phyloP scores from a whole-genome alignment of 2,888 invertebrate species.

The Scaptomyza tumidula region DNA sequence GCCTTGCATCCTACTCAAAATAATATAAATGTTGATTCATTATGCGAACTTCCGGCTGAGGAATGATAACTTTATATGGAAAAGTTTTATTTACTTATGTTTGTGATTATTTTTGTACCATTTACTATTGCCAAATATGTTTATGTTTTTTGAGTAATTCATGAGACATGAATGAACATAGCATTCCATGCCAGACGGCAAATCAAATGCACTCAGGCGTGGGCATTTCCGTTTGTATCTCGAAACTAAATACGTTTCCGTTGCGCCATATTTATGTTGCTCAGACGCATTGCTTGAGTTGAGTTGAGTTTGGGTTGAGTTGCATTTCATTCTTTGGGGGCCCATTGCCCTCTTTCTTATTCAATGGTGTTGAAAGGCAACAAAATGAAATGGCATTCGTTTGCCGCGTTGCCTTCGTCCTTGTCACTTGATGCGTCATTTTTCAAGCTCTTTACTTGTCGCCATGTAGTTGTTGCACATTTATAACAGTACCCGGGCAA shows the following conservation, averaged over 20 bases:
- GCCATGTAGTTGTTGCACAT: slow-evolving; percentile 67
- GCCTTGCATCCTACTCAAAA: no score
- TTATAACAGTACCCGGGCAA: slow-evolving; percentile 56
- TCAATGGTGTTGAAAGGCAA: slow-evolving; percentile 20
- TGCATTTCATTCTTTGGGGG: slow-evolving; percentile 1
- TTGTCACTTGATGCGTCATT: slow-evolving; percentile 69
- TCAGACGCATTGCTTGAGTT: slow-evolving; percentile 9
- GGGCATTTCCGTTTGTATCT: slow-evolving; percentile 58
- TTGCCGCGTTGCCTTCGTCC: slow-evolving; percentile 19
- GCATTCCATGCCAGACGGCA: slow-evolving; percentile 30
- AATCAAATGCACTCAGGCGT: slow-evolving; percentile 60
- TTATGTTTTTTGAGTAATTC: slow-evolving; percentile 30
- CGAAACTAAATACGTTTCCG: slow-evolving; percentile 68
- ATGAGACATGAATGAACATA: slow-evolving; percentile 23
- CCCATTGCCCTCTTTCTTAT: slow-evolving; percentile 29
- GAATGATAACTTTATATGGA: slow-evolving; percentile 16
- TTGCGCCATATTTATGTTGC: slow-evolving; percentile 50
- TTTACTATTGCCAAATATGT: slow-evolving; percentile 17
- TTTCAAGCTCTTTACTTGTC: slow-evolving; percentile 70
- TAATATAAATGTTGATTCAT: slow-evolving; percentile 40
- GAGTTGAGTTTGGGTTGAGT: slow-evolving; percentile 8
- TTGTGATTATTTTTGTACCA: slow-evolving; percentile 7
- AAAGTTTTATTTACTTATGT: not conserved
- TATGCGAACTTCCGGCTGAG: slow-evolving; percentile 47
- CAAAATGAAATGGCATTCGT: slow-evolving; percentile 51